Evolutionary conservation across 2,888 invertebrate genomes (phyloP).

Genomic region (Melinaea marsaeus): DNA sequence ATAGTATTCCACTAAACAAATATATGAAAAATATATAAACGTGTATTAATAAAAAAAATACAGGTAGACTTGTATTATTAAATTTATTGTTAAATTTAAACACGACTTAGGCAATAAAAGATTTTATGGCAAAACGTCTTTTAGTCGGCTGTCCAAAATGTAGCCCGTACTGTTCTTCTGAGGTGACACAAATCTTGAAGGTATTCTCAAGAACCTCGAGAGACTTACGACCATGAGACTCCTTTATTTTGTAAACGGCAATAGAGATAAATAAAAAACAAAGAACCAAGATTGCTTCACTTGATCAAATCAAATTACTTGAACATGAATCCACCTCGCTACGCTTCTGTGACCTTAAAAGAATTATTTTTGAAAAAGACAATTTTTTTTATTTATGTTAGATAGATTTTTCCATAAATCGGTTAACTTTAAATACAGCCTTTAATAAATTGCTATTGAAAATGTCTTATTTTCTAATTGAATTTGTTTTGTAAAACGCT

Average conservation of each 20-base stretch:
- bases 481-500: no score
- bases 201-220: conserved; percentile 47
- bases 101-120: conserved; percentile 8
- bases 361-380: conserved; percentile 5
- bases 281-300: conserved; percentile 21
- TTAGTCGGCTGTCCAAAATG: conserved; percentile 29
- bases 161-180: conserved; percentile 43
- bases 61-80: no score
- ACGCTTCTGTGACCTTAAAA: conserved; percentile 15
- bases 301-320: conserved; percentile 27
- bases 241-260: conserved; percentile 56
- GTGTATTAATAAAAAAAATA: no score
- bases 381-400: not conserved
- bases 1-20: no score
- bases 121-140: conserved; percentile 19
- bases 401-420: not conserved
- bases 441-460: no score
- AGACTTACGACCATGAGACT: conserved; percentile 45
- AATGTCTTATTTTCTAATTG: no score
- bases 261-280: conserved; percentile 48
- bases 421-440: no score
- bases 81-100: conserved; percentile 10
- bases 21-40: no score
- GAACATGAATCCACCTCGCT: conserved; percentile 24
- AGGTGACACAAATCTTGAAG: conserved; percentile 65